Base-by-base conservation (phyloP, 2,113 vertebrate species). In the Ahaetulla prasina region DNA sequence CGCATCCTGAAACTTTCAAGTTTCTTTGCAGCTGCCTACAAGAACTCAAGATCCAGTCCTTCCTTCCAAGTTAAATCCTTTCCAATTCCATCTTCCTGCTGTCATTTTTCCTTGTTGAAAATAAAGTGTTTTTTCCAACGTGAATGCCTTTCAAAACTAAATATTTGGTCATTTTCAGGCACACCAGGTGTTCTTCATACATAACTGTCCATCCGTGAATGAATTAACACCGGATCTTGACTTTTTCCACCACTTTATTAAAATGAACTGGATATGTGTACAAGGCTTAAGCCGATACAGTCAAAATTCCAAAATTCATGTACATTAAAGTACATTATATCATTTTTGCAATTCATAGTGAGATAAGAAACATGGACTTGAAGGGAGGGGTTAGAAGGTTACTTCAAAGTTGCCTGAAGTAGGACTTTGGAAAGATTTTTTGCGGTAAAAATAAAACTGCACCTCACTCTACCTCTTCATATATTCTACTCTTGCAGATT, bases 41-140 rank as follows among this genome's bases (percentile, higher is more conserved):
- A 97, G 96, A 95, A 87, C 95, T 92, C 90, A 93, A 43, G 43
- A 54, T 23, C 68, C 68, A 93, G 94, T 94, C 91, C 93, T 93
- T 96, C 95, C 91, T 93, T 96, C 95, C 91, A 23, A 92, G 80
- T 94, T 95, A 94, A 92, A 90, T 94, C 89, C 94, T 95, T 92
- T 92, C 94, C 94, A 93, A 53, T 85, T 12, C 0, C 93, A 92
- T 94, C 92, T 96, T 96, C 87, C 55, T 94, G 95, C 91, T 92
- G 92, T 87, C 93, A 9, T 94, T 93, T 91, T 94, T 95, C 94
- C 30, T 85, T 93, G 60, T 95, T 95, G n/a, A 89, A 93, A 92
- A 91, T 86, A 85, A 91, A 87, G 74, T 6, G 0, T 86, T 20
- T 85, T 10, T 50, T 91, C 88, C 94, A 96, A 93, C 8, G 53